phyloP scores from a whole-genome alignment of 2,888 invertebrate species.

The Siphlonurus alternatus region DNA sequence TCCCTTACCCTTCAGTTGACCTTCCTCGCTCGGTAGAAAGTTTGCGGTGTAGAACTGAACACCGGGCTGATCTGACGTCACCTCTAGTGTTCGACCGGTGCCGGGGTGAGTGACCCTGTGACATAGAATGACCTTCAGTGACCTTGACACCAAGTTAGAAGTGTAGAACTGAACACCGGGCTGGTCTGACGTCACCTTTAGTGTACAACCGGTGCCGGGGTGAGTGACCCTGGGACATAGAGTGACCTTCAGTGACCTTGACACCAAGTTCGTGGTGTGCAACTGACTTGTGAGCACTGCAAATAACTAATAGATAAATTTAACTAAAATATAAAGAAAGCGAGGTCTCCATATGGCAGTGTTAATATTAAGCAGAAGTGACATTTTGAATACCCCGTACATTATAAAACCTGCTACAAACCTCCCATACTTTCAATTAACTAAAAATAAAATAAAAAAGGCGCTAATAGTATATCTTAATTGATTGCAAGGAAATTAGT shows the following conservation, averaged over 20 bases:
- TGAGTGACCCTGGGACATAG: constrained; percentile 37
- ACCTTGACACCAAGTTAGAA: constrained; percentile 49
- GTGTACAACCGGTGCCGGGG: constrained; percentile 47
- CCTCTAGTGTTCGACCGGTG: constrained; percentile 57
- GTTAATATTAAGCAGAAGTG: no score
- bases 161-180: constrained; percentile 88
- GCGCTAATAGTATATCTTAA: no score
- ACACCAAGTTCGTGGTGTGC: constrained; percentile 65
- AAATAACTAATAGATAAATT: no score
- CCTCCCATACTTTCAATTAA: no score
- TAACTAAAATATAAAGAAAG: no score
- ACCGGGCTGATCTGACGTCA: constrained; percentile 76
- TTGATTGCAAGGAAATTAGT: no score
- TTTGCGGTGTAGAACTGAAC: constrained; percentile 82
- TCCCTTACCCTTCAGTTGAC: constrained; percentile 46
- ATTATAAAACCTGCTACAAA: no score
- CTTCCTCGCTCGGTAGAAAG: constrained; percentile 34
- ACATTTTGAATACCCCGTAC: no score
- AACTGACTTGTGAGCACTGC: constrained; percentile 83
- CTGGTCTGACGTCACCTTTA: constrained; percentile 72
- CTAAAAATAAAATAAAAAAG: no score
- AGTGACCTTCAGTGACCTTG: constrained; percentile 24
- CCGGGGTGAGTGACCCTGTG: constrained; percentile 43
- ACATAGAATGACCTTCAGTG: constrained; percentile 3
- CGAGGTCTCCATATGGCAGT: no score